Base-by-base conservation (phyloP, 2,797 vertebrate genomes). In the Poeciliopsis paucimaculata region DNA sequence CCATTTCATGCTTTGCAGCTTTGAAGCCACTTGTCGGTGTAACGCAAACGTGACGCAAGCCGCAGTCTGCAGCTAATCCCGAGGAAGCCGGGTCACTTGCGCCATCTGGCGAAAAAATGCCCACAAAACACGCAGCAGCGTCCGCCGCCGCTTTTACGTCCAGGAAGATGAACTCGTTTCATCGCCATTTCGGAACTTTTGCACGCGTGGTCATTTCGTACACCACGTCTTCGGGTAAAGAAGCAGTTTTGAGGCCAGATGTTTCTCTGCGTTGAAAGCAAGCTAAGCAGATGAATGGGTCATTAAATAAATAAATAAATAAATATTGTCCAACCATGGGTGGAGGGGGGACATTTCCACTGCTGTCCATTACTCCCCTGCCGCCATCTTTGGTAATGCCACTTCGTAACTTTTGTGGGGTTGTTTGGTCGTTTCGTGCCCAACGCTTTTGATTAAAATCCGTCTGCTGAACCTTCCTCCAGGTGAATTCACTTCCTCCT, bases 1-100 rank as follows among this genome's bases (percentile, higher is more conserved):
- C 95, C 95, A 96, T 96, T 66, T 91, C 93, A 94, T 93, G 78
- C 46, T 94, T 90, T n/a, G 83, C 75, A 81, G 85, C n/a, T 46
- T 62, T 73, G 20, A 2, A n/a, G 70, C 76, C 73, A 62, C 47
- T 70, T 84, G 55, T 88, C 41, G 18, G 53, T 76, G 4, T 28
- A 28, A 45, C n/a, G 13, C 23, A 71, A 39, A 45, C 18, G n/a
- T 16, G 68, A 46, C 10, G 41, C 68, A 71, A 71, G 26, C 68
- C 8, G 41, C 68, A 28, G 46, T 3, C 16, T 45, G 41, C 83
- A 76, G 83, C 77, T 92, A 92, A 94, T 92, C 89, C 88, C 34
- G 15, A 39, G 20, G 8, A 90, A 88, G 16, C 2, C 8, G 77
- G 73, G 64, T 72, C 57, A 81, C 28, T 85, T 34, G 79, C 78